Evolutionary conservation across 2,888 invertebrate species (phyloP), one percentile per base, ranked within the genome.

Genomic region (Auanema freiburgensis): DNA sequence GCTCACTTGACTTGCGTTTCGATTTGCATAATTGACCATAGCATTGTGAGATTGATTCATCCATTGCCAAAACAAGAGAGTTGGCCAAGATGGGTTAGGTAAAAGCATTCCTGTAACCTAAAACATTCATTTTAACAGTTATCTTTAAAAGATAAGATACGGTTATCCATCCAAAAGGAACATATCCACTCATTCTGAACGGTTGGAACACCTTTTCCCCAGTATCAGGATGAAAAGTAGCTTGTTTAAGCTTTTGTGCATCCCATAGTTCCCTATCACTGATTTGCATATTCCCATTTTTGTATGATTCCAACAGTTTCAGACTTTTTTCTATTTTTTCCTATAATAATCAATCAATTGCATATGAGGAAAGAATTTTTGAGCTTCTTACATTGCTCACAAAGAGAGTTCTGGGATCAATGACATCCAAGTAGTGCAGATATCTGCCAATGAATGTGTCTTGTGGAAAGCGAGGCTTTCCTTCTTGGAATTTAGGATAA

Each of bases 41-140:
- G 87, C 87, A 70, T 87, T 87, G 75, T 87, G 87, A 53, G 85
- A 86, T 79, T 87, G 87, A 77, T 87, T 87, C 54, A 87, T 71
- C 86, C 86, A 87, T 74, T 87, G 87, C 87, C 87, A 87, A 77
- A 87, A 86, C 10, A 87, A 81, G 46, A 85, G 83, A 24, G 83
- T 81, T 2, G 71, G 73, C 62, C 86, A 76, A 0, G 84, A 84
- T 1, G 84, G 86, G 65, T 86, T 86, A 0, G 87, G 87, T 55
- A 86, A 77, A 44, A 87, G 71, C 74, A 87, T 78, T 25, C 87
- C 87, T 0, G 85, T 85, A 1, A 86, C 85, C 85, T 79, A n/a
- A 44, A 55, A 12, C 8, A 8, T 33, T 33, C 33, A 33, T 33
- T 33, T 33, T 8, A 5, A 33, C 33, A 5, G 21, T 40, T 40